Evolutionary conservation across 2,797 vertebrate species (phyloP).

Genomic region (Poeciliopsis gracilis): DNA sequence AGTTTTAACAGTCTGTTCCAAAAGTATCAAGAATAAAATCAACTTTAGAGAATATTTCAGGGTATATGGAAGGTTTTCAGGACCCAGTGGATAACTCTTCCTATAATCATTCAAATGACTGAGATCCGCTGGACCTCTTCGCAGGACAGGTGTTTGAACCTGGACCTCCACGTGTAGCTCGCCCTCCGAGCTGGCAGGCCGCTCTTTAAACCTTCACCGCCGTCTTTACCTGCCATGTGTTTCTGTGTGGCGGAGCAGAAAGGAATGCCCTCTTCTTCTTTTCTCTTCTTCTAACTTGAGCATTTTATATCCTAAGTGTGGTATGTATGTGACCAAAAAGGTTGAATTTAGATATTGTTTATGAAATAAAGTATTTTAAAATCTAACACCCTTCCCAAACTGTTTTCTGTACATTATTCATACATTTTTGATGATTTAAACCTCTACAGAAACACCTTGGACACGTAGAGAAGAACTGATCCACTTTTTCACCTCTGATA

Average conservation of each 20-base stretch:
- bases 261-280: conserved; percentile 54
- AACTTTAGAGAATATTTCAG: conserved; percentile 34
- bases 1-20: conserved; percentile 34
- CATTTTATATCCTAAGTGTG: conserved; percentile 78
- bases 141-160: conserved; percentile 24
- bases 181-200: conserved; percentile 34
- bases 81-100: background rate
- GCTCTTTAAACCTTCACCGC: conserved; percentile 13
- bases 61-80: background rate
- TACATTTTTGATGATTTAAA: background rate
- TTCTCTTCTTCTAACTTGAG: conserved; percentile 56
- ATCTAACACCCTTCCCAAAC: conserved; percentile 17
- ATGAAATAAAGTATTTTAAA: conserved; percentile 84
- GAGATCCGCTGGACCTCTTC: background rate
- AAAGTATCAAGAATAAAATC: conserved; percentile 21
- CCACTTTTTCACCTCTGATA: too few relatives aligned
- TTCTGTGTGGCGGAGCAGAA: conserved; percentile 41
- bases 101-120: background rate
- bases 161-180: conserved; percentile 51
- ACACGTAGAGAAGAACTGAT: fast-evolving
- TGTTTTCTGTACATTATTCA: background rate
- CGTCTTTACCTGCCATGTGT: conserved; percentile 14
- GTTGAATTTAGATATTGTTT: conserved; percentile 77
- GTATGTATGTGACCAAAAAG: conserved; percentile 70
- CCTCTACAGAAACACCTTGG: background rate